phyloP scores from a whole-genome alignment of 2,797 vertebrate genomes.

The Clarias fuscus region DNA sequence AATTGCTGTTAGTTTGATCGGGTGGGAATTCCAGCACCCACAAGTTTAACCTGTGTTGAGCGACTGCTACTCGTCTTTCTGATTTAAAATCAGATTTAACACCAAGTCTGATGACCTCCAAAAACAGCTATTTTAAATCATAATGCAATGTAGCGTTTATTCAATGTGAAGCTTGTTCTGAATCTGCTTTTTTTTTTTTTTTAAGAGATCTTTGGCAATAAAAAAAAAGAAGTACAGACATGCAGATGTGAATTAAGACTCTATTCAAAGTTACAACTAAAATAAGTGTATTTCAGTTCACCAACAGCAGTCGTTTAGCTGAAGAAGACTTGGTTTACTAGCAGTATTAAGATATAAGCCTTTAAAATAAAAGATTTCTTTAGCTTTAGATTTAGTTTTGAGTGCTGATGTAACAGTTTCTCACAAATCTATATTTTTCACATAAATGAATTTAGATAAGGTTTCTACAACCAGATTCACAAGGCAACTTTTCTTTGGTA shows the following conservation, averaged over 20 bases:
- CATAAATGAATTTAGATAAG: background rate
- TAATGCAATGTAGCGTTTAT: conserved; percentile 4
- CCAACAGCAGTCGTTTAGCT: background rate
- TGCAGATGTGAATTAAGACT: background rate
- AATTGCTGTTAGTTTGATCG: conserved; percentile 25
- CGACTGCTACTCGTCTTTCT: background rate
- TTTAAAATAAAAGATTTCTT: background rate
- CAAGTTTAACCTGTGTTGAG: background rate
- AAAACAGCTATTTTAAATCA: background rate
- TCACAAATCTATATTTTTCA: background rate
- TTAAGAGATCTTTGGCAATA: background rate
- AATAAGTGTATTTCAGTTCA: background rate
- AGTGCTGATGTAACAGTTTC: background rate
- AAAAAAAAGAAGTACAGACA: background rate
- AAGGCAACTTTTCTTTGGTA: background rate
- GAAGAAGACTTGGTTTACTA: background rate
- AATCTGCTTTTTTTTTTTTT: conserved; percentile 25
- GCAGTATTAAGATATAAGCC: too few relatives aligned
- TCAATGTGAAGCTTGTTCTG: background rate
- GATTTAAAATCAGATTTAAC: background rate
- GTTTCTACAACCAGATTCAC: background rate
- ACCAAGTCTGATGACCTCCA: background rate
- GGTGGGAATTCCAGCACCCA: conserved; percentile 15
- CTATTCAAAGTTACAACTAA: background rate
- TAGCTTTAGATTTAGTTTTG: background rate